Evolutionary conservation across 1,140 invertebrate species (phyloP).

Genomic region (Drosophila azteca): DNA sequence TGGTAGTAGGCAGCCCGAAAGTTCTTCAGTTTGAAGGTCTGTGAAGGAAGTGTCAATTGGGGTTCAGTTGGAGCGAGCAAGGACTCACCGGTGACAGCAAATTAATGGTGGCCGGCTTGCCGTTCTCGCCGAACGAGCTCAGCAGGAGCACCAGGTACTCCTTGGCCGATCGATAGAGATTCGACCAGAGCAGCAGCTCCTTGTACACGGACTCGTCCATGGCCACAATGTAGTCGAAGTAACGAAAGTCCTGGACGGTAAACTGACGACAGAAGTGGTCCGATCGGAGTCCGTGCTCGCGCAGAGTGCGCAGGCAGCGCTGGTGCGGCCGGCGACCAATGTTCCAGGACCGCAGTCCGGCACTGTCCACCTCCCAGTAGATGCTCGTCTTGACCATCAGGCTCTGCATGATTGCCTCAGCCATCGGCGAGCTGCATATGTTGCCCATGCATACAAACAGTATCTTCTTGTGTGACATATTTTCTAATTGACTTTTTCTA

Average conservation of each 20-base stretch:
- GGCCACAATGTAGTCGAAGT: conserved; percentile 62
- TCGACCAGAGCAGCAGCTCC: conserved; percentile 51
- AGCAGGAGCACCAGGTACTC: conserved; percentile 25
- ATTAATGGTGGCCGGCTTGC: conserved; percentile 2
- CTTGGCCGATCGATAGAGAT: conserved; percentile 1
- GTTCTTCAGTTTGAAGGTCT: conserved; percentile 48
- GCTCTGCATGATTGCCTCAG: conserved; percentile 66
- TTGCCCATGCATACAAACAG: conserved; percentile 72
- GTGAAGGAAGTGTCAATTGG: not conserved
- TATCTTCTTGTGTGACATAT: conserved; percentile 57
- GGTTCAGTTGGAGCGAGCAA: not conserved
- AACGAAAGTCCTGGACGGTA: conserved; percentile 47
- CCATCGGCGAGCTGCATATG: conserved; percentile 70
- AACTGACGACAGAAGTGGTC: conserved; percentile 70
- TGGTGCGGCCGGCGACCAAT: conserved; percentile 60
- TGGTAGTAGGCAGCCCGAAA: conserved; percentile 61
- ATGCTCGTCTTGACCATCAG: conserved; percentile 69
- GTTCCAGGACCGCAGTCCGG: conserved; percentile 63
- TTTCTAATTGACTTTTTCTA: not conserved
- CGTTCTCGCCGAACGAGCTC: conserved; percentile 24
- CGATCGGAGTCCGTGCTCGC: conserved; percentile 56
- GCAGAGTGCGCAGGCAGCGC: conserved; percentile 41
- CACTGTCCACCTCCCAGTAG: conserved; percentile 74
- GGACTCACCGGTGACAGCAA: conserved; percentile 45
- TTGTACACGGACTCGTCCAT: conserved; percentile 60